Percentiles rank a stretch among this genome's conserved stretches.
Evolutionary conservation across 2,797 vertebrate species (phyloP).

Genomic region (Atherinosoma microstoma): DNA sequence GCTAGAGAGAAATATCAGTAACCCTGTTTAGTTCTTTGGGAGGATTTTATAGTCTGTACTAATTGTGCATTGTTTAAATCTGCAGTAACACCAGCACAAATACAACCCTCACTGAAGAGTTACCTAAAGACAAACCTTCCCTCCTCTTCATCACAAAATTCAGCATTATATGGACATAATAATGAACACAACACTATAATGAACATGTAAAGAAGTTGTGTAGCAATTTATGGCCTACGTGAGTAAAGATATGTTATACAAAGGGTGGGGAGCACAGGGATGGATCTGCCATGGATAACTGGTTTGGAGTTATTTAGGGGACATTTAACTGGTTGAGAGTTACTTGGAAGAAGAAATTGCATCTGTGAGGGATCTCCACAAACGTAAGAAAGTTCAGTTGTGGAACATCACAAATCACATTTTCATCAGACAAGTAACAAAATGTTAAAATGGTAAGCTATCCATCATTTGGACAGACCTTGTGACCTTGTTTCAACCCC

Average conservation of each 20-base stretch:
- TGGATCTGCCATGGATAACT: background rate
- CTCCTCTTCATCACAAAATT: background rate
- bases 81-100: background rate
- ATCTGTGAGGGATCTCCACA: background rate
- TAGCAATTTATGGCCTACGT: background rate
- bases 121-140: background rate
- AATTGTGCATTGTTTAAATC: background rate
- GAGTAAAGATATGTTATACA: background rate
- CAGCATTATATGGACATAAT: background rate
- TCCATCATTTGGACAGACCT: background rate
- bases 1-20: background rate
- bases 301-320: background rate
- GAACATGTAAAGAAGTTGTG: background rate
- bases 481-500: conserved; percentile 14
- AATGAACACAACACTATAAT: background rate
- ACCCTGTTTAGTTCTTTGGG: background rate
- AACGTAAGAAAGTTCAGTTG: background rate
- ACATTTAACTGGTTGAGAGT: background rate
- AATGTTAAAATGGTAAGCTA: conserved; percentile 11
- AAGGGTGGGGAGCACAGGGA: background rate
- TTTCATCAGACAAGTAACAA: background rate
- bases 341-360: background rate
- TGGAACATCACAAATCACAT: background rate
- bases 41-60: background rate
- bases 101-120: background rate